Percentiles rank a stretch among this genome's conserved stretches.
Evolutionary conservation across 1,140 invertebrate genomes (phyloP).

Genomic region (Centruroides sculpturatus): DNA sequence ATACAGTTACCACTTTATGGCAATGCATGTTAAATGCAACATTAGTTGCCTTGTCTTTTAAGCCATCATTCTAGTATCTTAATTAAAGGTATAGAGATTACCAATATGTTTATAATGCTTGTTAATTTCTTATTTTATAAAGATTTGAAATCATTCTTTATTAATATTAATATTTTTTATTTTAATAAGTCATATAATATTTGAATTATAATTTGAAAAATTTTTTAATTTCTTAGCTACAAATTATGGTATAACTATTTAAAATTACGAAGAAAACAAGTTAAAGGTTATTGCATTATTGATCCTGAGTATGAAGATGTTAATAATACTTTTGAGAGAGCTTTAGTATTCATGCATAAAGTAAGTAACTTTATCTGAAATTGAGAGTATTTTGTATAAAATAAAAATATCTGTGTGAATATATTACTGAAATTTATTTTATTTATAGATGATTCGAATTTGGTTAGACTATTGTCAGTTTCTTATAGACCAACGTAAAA

Average conservation of each 20-base stretch:
- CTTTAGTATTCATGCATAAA: constrained; percentile 97
- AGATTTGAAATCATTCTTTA: too few relatives aligned
- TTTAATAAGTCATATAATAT: too few relatives aligned
- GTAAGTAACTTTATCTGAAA: constrained; percentile 23
- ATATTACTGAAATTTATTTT: background rate
- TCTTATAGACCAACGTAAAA: constrained; percentile 73
- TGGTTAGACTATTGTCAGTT: constrained; percentile 96
- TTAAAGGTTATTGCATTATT: constrained; percentile 62
- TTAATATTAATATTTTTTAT: too few relatives aligned
- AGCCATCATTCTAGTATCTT: too few relatives aligned
- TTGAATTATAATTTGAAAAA: constrained; percentile 1
- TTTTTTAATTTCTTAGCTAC: constrained; percentile 49
- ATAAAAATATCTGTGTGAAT: background rate
- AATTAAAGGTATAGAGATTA: too few relatives aligned
- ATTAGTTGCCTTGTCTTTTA: too few relatives aligned
- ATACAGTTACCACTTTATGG: too few relatives aligned
- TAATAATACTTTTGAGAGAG: constrained; percentile 89
- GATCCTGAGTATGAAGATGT: constrained; percentile 83
- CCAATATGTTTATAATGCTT: too few relatives aligned
- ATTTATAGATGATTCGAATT: constrained; percentile 77
- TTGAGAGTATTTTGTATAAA: background rate
- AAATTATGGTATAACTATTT: constrained; percentile 98
- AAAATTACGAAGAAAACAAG: constrained; percentile 61
- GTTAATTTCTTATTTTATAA: too few relatives aligned
- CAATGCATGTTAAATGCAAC: too few relatives aligned